Percentiles rank a stretch among this genome's conserved stretches.
Evolutionary conservation across 2,113 vertebrate species (phyloP).

Genomic region (Siniperca chuatsi): DNA sequence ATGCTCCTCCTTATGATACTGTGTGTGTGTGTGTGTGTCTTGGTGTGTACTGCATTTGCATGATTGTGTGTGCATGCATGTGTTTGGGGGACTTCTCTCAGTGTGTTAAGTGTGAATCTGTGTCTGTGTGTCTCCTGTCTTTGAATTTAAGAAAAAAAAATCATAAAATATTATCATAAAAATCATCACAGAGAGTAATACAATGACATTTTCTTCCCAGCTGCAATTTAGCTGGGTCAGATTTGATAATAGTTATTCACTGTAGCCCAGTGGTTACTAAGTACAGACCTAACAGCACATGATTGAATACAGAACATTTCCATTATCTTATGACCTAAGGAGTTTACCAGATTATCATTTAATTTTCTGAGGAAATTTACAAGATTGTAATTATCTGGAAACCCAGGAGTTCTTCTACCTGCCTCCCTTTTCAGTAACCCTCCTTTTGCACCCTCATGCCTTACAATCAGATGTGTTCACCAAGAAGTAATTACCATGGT

Average conservation of each 20-base stretch:
- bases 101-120: neutral
- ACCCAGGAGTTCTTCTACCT: conserved; percentile 33
- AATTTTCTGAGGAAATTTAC: conserved; percentile 54
- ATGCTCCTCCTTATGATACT: conserved; percentile 30
- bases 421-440: conserved; percentile 26
- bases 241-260: conserved; percentile 55
- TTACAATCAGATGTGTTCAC: conserved; percentile 31
- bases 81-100: neutral
- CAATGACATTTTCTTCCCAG: conserved; percentile 30
- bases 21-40: conserved; percentile 1
- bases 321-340: conserved; percentile 59
- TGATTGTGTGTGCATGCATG: neutral
- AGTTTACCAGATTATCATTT: conserved; percentile 65
- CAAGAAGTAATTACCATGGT: conserved; percentile 29
- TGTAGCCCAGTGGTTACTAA: conserved; percentile 41
- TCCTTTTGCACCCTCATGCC: conserved; percentile 11
- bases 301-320: conserved; percentile 47
- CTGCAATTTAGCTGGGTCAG: conserved; percentile 37
- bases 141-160: conserved; percentile 3
- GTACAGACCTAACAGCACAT: conserved; percentile 36
- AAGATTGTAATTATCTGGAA: conserved; percentile 58
- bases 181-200: conserved; percentile 15
- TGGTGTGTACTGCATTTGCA: conserved; percentile 3
- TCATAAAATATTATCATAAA: neutral
- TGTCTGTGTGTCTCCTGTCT: conserved; percentile 10